Percentiles rank a stretch among this genome's conserved stretches.
Evolutionary conservation across 2,113 vertebrate species (phyloP).

Genomic region (Rutilus rutilus): DNA sequence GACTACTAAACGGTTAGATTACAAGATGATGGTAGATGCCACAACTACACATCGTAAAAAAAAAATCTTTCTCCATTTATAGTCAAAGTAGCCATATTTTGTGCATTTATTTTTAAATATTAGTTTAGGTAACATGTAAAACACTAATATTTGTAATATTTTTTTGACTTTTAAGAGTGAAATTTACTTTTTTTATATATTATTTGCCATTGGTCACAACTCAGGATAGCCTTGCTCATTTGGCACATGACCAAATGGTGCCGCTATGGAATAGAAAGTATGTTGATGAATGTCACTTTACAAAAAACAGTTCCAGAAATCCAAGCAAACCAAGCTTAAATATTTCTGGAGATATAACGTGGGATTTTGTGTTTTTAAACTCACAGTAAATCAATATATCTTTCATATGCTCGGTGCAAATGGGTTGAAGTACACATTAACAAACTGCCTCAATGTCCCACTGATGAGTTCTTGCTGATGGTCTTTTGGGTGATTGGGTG

Average conservation of each 20-base stretch:
- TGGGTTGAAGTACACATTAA: not conserved
- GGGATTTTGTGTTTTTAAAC: constrained; percentile 10
- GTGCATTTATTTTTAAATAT: no score
- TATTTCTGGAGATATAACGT: not conserved
- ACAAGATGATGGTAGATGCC: not conserved
- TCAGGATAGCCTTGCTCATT: not conserved
- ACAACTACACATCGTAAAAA: not conserved
- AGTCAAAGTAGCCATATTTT: no score
- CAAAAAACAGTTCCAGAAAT: not conserved
- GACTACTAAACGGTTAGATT: not conserved
- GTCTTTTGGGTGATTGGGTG: constrained; percentile 34
- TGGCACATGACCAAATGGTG: not conserved
- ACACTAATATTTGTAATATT: no score
- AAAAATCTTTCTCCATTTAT: not conserved
- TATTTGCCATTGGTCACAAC: not conserved
- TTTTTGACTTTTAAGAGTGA: not conserved
- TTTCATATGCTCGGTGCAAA: constrained; percentile 1
- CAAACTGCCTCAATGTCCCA: constrained; percentile 10
- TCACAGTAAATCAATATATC: not conserved
- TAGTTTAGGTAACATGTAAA: no score
- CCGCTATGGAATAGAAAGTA: not conserved
- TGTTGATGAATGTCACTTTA: not conserved
- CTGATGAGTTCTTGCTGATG: constrained; percentile 23
- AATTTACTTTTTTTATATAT: not conserved
- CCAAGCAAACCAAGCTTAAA: not conserved